These are phyloP conservation scores for Drosophila subquinaria DNA, from an alignment of 2,888 invertebrate species.

Conservation along the genomic window DNA sequence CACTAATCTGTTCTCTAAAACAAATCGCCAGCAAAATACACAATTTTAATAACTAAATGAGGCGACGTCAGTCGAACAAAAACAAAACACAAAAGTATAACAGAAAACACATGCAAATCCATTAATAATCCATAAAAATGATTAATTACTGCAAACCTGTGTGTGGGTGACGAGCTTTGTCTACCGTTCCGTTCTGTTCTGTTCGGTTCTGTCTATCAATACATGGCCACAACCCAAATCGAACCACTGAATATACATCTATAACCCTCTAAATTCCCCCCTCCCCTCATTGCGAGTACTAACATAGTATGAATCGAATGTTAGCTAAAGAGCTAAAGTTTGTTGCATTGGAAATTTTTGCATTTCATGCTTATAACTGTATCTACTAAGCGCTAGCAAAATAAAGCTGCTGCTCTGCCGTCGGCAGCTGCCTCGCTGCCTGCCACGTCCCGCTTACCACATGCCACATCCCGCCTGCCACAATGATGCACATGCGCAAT, in stretches of 20 bases:
- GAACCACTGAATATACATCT: slow-evolving; percentile 3
- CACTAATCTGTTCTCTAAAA: slow-evolving; percentile 52
- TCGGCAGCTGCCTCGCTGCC: slow-evolving; percentile 51
- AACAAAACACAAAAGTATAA: slow-evolving; percentile 27
- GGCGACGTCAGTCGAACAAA: slow-evolving; percentile 22
- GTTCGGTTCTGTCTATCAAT: slow-evolving; percentile 68
- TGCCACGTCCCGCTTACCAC: background rate
- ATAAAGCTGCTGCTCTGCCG: slow-evolving; percentile 59
- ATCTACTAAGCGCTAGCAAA: slow-evolving; percentile 29
- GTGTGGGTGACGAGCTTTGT: slow-evolving; percentile 53
- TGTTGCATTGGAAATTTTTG: slow-evolving; percentile 62
- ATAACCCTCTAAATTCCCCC: background rate
- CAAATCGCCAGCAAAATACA: slow-evolving; percentile 51
- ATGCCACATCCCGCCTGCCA: slow-evolving; percentile 11
- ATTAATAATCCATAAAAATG: slow-evolving; percentile 81
- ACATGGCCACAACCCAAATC: slow-evolving; percentile 37
- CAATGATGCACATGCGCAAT: slow-evolving; percentile 66
- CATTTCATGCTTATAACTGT: slow-evolving; percentile 74
- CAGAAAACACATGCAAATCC: slow-evolving; percentile 56
- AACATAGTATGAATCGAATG: slow-evolving; percentile 33
- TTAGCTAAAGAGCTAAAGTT: slow-evolving; percentile 39
- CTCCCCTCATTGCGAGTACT: slow-evolving; percentile 5
- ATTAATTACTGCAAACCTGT: slow-evolving; percentile 77
- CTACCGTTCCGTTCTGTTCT: slow-evolving; percentile 30
- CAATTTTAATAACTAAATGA: slow-evolving; percentile 57